Conservation (phyloP, 2,113 vertebrate genomes). For the Formicarius rufipectus region DNA sequence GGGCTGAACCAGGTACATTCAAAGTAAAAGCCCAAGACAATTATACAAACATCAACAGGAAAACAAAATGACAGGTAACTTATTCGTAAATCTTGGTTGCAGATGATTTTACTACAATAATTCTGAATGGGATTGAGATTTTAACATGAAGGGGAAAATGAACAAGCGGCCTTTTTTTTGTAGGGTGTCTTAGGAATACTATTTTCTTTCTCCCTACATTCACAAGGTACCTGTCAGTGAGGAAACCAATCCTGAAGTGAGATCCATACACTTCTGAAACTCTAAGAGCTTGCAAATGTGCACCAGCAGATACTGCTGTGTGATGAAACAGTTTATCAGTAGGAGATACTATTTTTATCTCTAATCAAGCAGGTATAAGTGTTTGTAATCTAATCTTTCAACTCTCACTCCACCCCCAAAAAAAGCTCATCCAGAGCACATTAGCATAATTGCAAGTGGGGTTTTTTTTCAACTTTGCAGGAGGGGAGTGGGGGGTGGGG, state of each 20-base stretch:
- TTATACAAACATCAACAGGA: background rate
- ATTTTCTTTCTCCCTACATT: background rate
- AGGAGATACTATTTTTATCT: constrained; percentile 48
- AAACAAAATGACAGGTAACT: background rate
- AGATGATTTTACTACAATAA: background rate
- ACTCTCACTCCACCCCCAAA: background rate
- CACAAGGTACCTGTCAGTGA: background rate
- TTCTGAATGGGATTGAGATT: background rate
- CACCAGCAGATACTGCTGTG: background rate
- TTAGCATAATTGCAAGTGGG: constrained; percentile 30
- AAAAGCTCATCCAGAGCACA: background rate
- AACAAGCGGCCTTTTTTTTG: background rate
- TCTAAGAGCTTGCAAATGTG: background rate
- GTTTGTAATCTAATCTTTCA: constrained; percentile 15
- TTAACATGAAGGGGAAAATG: background rate
- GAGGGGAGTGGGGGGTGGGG: too few species aligned
- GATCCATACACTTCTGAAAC: background rate
- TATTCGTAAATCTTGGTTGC: background rate
- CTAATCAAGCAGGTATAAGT: constrained; percentile 53
- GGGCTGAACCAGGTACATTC: background rate
- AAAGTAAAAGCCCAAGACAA: background rate
- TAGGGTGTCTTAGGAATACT: background rate
- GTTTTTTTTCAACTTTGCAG: background rate
- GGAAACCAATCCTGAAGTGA: background rate
- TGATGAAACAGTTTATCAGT: constrained; percentile 39